Conservation (phyloP, 2,113 vertebrate genomes). For the Grantiella picta region DNA sequence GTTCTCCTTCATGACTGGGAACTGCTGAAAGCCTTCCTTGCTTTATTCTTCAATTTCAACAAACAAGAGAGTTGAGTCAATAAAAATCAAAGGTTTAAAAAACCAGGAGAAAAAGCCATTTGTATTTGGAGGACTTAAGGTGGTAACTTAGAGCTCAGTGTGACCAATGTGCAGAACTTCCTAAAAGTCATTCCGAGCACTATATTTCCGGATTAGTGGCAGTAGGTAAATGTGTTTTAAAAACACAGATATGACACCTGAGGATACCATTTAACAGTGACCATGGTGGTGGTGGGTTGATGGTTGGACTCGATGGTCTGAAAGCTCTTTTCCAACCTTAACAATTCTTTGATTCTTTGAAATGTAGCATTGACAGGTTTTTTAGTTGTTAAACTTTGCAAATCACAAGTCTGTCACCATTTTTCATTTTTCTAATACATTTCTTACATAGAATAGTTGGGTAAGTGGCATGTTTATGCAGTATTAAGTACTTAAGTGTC, state of each 20-base stretch:
- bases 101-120: not conserved
- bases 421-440: not conserved
- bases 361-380: fast-evolving
- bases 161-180: fast-evolving
- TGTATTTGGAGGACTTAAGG: not conserved
- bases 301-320: not conserved
- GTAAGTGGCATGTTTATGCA: not conserved
- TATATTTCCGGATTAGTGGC: fast-evolving
- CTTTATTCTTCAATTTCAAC: not conserved
- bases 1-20: not conserved
- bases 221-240: not conserved
- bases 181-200: fast-evolving
- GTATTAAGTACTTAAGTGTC: fast-evolving
- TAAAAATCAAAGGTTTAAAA: not conserved
- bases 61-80: not conserved
- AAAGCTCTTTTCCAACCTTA: not conserved
- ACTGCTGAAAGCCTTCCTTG: not conserved
- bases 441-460: not conserved
- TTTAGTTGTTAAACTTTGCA: not conserved
- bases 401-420: fast-evolving
- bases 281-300: not conserved
- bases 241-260: not conserved
- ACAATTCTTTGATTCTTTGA: not conserved
- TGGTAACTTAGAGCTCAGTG: not conserved
- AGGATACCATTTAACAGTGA: not conserved